Conservation (phyloP, 1,140 invertebrate genomes). For the Dinoponera quadriceps region DNA sequence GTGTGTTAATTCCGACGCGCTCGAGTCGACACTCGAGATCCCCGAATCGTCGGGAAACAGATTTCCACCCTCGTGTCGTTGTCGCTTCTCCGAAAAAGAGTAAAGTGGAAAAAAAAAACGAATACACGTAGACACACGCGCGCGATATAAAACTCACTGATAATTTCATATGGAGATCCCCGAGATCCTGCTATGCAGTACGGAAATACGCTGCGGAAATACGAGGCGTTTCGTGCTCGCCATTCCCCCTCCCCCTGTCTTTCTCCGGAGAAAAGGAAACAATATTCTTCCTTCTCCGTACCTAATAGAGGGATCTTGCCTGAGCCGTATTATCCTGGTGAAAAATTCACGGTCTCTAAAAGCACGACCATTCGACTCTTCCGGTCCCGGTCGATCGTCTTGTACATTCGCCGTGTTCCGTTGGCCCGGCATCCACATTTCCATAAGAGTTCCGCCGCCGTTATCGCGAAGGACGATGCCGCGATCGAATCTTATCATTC, state of each 20-base stretch:
- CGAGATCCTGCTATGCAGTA: slow-evolving; percentile 11
- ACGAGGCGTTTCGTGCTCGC: slow-evolving; percentile 10
- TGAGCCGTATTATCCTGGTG: slow-evolving; percentile 71
- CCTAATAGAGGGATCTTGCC: slow-evolving; percentile 60
- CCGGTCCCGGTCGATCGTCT: slow-evolving; percentile 41
- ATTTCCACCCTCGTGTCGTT: no score
- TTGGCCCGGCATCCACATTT: slow-evolving; percentile 44
- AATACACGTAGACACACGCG: neutral
- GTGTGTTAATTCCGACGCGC: neutral
- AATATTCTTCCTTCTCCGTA: slow-evolving; percentile 57
- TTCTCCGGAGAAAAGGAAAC: slow-evolving; percentile 25
- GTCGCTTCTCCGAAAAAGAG: neutral
- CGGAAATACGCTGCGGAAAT: slow-evolving; percentile 6
- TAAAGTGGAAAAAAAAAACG: neutral
- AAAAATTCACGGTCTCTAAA: slow-evolving; percentile 75
- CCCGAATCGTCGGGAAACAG: neutral
- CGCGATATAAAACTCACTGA: neutral
- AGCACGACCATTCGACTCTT: slow-evolving; percentile 64
- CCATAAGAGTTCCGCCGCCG: slow-evolving; percentile 30
- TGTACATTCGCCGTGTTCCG: slow-evolving; percentile 45
- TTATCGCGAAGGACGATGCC: neutral
- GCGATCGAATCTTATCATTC: slow-evolving; percentile 51
- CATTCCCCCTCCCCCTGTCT: no score
- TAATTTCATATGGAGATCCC: slow-evolving; percentile 50
- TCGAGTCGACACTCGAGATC: neutral